Conservation (phyloP, 2,888 invertebrate species). For the Toxonevra muliebris region DNA sequence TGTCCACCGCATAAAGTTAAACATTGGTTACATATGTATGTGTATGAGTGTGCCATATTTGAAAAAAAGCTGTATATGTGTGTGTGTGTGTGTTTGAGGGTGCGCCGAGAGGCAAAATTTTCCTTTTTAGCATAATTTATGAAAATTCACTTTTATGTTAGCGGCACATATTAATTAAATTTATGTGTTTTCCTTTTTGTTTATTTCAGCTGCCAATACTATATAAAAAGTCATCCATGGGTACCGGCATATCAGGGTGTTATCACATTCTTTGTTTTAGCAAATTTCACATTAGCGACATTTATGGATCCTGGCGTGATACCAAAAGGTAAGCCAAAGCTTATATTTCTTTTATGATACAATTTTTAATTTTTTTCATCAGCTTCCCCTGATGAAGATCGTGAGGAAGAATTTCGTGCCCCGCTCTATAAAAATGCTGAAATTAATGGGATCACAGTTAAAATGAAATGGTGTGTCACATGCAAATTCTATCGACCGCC, state of each 20-base stretch:
- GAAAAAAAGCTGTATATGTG: background rate
- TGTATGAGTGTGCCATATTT: background rate
- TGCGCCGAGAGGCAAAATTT: background rate
- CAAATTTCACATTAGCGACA: conserved; percentile 98
- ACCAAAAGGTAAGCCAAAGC: conserved; percentile 82
- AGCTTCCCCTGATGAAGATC: conserved; percentile 97
- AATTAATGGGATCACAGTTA: conserved; percentile 97
- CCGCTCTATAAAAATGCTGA: conserved; percentile 97
- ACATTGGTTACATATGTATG: background rate
- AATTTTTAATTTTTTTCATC: conserved; percentile 22
- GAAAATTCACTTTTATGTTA: background rate
- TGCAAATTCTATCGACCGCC: conserved; percentile 99
- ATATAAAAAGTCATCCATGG: conserved; percentile 84
- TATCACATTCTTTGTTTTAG: conserved; percentile 95
- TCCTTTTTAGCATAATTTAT: conserved; percentile 1
- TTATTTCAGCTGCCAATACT: conserved; percentile 83
- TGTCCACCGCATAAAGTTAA: conserved; percentile 1
- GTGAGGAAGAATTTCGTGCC: conserved; percentile 96
- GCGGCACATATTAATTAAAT: conserved; percentile 6
- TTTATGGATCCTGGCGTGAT: conserved; percentile 99
- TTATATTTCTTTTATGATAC: conserved; percentile 10
- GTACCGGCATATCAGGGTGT: conserved; percentile 93
- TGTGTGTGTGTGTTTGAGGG: background rate
- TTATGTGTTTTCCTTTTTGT: conserved; percentile 17
- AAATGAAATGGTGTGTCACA: conserved; percentile 99